Conservation (phyloP, 2,888 invertebrate species). For the Xiphydria camelus region DNA sequence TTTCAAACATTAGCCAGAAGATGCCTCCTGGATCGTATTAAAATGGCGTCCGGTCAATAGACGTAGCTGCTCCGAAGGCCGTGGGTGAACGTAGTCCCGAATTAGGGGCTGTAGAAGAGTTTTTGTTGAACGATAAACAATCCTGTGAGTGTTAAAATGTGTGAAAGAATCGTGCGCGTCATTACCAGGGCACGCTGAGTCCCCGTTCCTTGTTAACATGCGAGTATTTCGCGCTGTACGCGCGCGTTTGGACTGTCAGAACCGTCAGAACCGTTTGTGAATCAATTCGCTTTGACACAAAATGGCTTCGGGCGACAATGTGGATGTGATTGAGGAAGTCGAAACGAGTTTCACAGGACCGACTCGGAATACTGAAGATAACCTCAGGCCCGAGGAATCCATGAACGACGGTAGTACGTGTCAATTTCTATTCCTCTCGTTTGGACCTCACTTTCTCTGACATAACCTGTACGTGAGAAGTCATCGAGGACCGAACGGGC, state of each 20-base stretch:
- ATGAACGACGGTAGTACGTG: conserved; percentile 66
- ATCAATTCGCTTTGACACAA: conserved; percentile 43
- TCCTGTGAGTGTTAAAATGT: too few relatives aligned
- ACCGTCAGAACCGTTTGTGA: conserved; percentile 13
- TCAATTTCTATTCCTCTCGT: conserved; percentile 42
- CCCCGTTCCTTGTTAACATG: conserved; percentile 9
- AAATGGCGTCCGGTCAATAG: conserved; percentile 48
- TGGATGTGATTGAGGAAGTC: conserved; percentile 77
- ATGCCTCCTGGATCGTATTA: conserved; percentile 14
- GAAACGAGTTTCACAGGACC: conserved; percentile 63
- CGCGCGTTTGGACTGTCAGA: conserved; percentile 12
- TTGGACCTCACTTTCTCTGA: not conserved
- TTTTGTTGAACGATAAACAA: too few relatives aligned
- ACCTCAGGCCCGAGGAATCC: conserved; percentile 62
- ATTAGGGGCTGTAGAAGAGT: conserved; percentile 21
- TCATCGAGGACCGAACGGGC: not conserved
- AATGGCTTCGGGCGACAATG: conserved; percentile 84
- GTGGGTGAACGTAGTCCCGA: conserved; percentile 31
- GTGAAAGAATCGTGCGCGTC: not conserved
- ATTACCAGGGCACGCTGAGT: not conserved
- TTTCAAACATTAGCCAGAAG: not conserved
- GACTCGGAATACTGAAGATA: conserved; percentile 59
- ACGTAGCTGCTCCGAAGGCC: conserved; percentile 13
- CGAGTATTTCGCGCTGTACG: conserved; percentile 8
- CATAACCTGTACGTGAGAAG: conserved; percentile 16